These are phyloP conservation scores for Trachelipus rathkii DNA, from an alignment of 1,140 invertebrate genomes.

Conservation along the genomic window DNA sequence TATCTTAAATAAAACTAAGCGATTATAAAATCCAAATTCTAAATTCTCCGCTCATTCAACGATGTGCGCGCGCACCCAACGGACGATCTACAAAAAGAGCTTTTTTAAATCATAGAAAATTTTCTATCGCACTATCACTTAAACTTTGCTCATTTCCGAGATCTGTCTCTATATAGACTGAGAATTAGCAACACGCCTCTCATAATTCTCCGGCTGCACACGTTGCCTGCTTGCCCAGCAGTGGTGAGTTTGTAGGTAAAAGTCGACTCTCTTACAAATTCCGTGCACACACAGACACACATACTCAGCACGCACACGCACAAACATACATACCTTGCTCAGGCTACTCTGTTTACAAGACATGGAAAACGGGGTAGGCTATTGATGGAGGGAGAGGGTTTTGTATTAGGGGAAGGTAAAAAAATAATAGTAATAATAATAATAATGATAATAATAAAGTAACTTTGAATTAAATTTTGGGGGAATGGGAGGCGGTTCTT, in stretches of 20 bases:
- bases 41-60: no score
- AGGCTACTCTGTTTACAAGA: conserved; percentile 7
- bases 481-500: neutral
- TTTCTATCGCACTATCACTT: no score
- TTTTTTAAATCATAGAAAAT: no score
- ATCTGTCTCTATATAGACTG: no score
- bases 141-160: no score
- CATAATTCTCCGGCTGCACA: neutral
- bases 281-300: neutral
- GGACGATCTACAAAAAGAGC: no score
- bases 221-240: neutral
- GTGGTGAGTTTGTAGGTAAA: conserved; percentile 7
- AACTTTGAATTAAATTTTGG: neutral
- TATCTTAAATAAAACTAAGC: no score
- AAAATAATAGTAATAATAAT: no score
- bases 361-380: conserved; percentile 7
- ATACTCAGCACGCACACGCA: neutral
- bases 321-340: neutral
- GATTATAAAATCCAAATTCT: no score
- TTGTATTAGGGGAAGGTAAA: neutral
- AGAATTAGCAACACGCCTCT: no score
- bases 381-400: neutral
- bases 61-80: no score
- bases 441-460: no score
- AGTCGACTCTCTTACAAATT: neutral